These are phyloP conservation scores for Stegastes partitus DNA, from an alignment of 2,113 vertebrate genomes.

Conservation along the genomic window DNA sequence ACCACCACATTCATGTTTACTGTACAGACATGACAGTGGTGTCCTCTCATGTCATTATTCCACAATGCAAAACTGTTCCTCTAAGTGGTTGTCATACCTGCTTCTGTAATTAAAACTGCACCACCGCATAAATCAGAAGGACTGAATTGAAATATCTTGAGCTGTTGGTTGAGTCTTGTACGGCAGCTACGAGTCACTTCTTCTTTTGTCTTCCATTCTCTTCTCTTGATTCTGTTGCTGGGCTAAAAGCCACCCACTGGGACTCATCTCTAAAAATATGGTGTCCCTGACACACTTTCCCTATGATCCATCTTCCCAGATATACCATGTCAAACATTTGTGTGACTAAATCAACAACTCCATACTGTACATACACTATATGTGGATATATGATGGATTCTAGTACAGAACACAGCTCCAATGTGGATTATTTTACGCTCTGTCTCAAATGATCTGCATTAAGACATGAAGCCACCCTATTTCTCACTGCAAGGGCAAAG, in stretches of 20 bases:
- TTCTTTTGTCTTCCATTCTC: constrained; percentile 49
- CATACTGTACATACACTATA: background rate
- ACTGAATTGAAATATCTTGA: background rate
- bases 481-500: constrained; percentile 40
- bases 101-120: background rate
- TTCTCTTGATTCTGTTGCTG: constrained; percentile 75
- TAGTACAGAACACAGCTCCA: background rate
- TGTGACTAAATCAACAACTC: constrained; percentile 56
- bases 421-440: background rate
- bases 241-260: constrained; percentile 76
- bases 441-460: constrained; percentile 20
- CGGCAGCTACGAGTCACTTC: constrained; percentile 28
- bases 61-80: constrained; percentile 15
- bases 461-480: constrained; percentile 3
- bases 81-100: no score
- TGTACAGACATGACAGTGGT: no score
- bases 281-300: constrained; percentile 86
- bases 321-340: constrained; percentile 65
- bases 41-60: background rate
- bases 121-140: background rate
- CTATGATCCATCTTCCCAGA: constrained; percentile 71
- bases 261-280: constrained; percentile 85
- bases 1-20: no score
- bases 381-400: background rate
- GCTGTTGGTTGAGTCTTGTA: background rate